Evolutionary conservation across 2,113 vertebrate species (phyloP).

Genomic region (Chelonoidis abingdonii): DNA sequence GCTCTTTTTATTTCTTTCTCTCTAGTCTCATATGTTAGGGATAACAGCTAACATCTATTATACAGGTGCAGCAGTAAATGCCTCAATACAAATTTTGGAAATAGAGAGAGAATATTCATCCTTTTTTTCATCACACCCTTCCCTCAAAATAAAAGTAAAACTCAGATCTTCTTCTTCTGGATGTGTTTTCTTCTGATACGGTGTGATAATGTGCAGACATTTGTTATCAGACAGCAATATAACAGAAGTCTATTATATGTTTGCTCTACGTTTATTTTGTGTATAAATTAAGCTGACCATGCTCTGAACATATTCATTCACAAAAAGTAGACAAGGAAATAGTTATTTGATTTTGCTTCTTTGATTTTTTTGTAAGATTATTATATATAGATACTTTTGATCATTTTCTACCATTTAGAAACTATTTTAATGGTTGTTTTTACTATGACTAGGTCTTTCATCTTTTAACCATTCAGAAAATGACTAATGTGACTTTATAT

Average conservation of each 20-base stretch:
- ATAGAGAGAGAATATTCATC: neutral
- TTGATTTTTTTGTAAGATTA: neutral
- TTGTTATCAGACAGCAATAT: neutral
- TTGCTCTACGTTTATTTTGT: neutral
- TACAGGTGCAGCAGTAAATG: neutral
- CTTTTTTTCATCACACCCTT: neutral
- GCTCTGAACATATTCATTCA: neutral
- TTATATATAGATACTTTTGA: neutral
- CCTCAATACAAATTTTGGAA: neutral
- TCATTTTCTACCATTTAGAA: neutral
- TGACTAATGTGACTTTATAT: neutral
- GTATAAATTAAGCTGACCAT: neutral
- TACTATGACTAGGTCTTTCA: neutral
- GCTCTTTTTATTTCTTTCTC: neutral
- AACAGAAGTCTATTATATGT: neutral
- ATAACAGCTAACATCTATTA: neutral
- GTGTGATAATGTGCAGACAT: rapidly evolving
- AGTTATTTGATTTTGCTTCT: neutral
- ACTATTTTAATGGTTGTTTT: neutral
- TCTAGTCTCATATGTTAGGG: neutral
- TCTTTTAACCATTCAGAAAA: neutral
- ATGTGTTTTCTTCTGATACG: neutral
- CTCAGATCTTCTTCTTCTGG: neutral
- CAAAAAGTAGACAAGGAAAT: neutral
- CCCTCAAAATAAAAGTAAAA: neutral